A percentile compares a stretch with the other conserved stretches of the same genome.
phyloP scores from a whole-genome alignment of 2,797 vertebrate genomes.

The Lepus townsendii region DNA sequence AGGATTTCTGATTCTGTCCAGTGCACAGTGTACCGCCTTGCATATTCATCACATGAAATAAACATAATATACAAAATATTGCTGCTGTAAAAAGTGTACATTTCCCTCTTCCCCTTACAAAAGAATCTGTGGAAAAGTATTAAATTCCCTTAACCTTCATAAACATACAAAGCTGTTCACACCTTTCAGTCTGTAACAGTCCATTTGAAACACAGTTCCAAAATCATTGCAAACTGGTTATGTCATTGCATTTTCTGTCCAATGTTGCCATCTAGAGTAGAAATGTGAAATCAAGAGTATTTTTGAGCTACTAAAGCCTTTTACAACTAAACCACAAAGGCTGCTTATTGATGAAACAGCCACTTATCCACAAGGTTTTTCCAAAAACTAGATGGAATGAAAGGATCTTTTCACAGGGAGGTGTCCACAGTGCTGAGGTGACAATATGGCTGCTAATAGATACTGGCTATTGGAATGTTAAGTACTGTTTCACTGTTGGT shows the following conservation, averaged over 20 bases:
- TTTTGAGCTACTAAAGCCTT: constrained; percentile 86
- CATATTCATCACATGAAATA: constrained; percentile 89
- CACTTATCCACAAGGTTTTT: constrained; percentile 86
- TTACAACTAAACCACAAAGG: constrained; percentile 87
- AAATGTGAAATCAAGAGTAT: constrained; percentile 87
- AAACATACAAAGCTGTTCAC: constrained; percentile 89
- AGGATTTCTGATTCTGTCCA: constrained; percentile 83
- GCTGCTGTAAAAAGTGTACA: constrained; percentile 91
- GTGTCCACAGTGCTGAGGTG: constrained; percentile 89
- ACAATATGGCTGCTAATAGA: constrained; percentile 88
- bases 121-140: constrained; percentile 91
- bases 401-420: constrained; percentile 88
- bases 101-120: constrained; percentile 89
- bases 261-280: constrained; percentile 93
- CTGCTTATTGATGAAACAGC: constrained; percentile 88
- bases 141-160: constrained; percentile 90
- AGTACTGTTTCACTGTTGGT: constrained; percentile 96
- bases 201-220: constrained; percentile 86
- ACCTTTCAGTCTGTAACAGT: constrained; percentile 89
- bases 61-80: constrained; percentile 92
- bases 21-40: constrained; percentile 88
- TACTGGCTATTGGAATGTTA: constrained; percentile 89
- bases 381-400: constrained; percentile 89
- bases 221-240: constrained; percentile 85
- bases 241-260: constrained; percentile 89